A percentile compares a stretch with the other conserved stretches of the same genome.
Evolutionary conservation across 2,113 vertebrate species (phyloP).

Genomic region (Thermophis baileyi): DNA sequence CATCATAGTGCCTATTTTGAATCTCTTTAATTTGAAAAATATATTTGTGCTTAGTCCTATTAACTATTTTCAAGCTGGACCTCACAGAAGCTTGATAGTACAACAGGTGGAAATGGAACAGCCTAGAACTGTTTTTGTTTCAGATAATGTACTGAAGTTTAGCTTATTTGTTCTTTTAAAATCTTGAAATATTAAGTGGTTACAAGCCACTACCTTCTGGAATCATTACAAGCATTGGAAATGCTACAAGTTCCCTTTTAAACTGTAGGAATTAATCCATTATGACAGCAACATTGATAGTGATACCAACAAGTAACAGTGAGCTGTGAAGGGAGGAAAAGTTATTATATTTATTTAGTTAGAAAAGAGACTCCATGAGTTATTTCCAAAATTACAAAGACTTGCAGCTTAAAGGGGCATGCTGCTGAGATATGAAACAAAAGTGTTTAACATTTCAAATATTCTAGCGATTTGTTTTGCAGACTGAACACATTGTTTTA

Average conservation of each 20-base stretch:
- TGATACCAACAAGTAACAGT: neutral
- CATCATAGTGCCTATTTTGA: neutral
- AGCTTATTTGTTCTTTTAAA: neutral
- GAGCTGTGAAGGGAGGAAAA: conserved; percentile 1
- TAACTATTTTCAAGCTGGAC: neutral
- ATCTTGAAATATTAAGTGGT: neutral
- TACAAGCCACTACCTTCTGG: neutral
- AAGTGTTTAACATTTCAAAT: neutral
- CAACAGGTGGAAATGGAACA: neutral
- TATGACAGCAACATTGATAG: neutral
- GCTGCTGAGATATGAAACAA: neutral
- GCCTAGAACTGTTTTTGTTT: neutral
- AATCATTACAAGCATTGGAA: neutral
- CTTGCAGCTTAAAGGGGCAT: neutral
- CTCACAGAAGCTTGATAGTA: neutral
- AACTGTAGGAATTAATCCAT: neutral
- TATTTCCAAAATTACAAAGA: neutral
- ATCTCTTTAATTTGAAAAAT: neutral
- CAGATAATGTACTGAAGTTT: neutral
- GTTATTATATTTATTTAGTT: fast-evolving
- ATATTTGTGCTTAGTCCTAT: neutral
- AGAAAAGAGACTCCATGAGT: neutral
- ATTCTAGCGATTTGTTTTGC: neutral
- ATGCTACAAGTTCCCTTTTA: neutral
- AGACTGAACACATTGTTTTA: neutral